phyloP scores from a whole-genome alignment of 2,888 invertebrate genomes.

The Eupithecia subumbrata region DNA sequence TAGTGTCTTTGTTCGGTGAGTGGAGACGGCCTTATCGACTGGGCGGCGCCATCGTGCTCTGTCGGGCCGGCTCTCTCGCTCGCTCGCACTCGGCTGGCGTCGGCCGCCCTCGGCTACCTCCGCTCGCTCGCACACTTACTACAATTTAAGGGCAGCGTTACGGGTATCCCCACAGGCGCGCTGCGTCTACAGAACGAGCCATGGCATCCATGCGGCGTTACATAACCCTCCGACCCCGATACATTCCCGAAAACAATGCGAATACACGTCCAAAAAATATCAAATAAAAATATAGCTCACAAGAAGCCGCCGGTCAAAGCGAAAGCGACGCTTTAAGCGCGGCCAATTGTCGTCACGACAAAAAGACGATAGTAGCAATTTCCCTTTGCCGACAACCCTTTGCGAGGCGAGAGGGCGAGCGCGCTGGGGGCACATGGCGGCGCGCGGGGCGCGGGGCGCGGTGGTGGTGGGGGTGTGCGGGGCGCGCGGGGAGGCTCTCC shows the following conservation, averaged over 20 bases:
- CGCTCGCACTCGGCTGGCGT: constrained; percentile 53
- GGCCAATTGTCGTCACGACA: constrained; percentile 68
- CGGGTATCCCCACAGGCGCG: constrained; percentile 68
- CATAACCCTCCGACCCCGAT: constrained; percentile 57
- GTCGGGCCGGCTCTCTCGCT: constrained; percentile 61
- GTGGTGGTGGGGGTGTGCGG: constrained; percentile 50
- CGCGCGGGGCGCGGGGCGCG: constrained; percentile 53
- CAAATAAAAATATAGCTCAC: constrained; percentile 40
- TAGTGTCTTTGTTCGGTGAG: constrained; percentile 82
- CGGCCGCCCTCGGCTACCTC: constrained; percentile 65
- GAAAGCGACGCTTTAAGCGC: constrained; percentile 59
- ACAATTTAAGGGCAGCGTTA: constrained; percentile 81
- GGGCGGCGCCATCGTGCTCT: constrained; percentile 80
- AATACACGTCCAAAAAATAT: constrained; percentile 42
- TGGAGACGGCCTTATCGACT: constrained; percentile 84
- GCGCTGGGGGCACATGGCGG: constrained; percentile 75
- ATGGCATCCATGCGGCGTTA: constrained; percentile 64
- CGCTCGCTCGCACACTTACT: constrained; percentile 65
- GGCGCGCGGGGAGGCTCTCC: constrained; percentile 68
- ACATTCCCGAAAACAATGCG: constrained; percentile 51
- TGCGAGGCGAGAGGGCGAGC: constrained; percentile 69
- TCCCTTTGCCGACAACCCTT: constrained; percentile 80
- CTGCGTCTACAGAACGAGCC: constrained; percentile 61
- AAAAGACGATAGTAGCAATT: constrained; percentile 73
- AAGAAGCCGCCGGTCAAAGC: constrained; percentile 52